phyloP scores from a whole-genome alignment of 2,113 vertebrate species.

The Salminus brasiliensis region DNA sequence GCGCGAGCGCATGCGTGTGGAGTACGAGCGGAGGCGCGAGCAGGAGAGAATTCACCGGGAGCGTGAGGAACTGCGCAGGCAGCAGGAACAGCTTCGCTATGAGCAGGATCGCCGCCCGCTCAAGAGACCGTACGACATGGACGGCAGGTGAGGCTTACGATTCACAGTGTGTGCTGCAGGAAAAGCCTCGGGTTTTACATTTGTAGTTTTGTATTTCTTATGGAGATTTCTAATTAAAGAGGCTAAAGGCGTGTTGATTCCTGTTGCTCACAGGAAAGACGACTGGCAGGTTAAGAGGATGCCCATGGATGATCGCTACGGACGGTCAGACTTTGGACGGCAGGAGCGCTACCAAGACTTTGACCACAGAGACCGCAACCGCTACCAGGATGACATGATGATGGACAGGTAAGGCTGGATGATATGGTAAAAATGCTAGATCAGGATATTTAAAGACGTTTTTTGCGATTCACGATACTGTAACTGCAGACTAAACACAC shows the following conservation, averaged over 20 bases:
- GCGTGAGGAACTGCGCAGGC: conserved; percentile 89
- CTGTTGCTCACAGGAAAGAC: conserved; percentile 76
- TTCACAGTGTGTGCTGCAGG: too few species aligned
- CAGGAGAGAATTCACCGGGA: conserved; percentile 94
- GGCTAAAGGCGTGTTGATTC: too few species aligned
- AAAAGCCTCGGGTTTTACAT: too few species aligned
- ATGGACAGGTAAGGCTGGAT: conserved; percentile 81
- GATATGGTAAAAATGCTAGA: too few species aligned
- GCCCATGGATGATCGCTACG: conserved; percentile 83
- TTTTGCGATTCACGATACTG: neutral
- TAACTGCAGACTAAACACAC: too few species aligned
- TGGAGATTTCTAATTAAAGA: too few species aligned
- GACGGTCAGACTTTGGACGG: conserved; percentile 81
- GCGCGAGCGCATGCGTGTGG: conserved; percentile 88
- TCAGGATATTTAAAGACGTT: neutral
- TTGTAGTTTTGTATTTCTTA: too few species aligned
- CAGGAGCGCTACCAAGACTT: conserved; percentile 90
- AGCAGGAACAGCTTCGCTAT: conserved; percentile 91
- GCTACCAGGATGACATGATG: conserved; percentile 83
- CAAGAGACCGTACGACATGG: conserved; percentile 86
- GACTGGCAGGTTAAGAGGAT: conserved; percentile 91
- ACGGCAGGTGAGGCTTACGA: conserved; percentile 87
- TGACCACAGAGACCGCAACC: conserved; percentile 87
- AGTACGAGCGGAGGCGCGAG: conserved; percentile 89
- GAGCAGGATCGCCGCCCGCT: conserved; percentile 87